These are phyloP conservation scores for Drosophila maculinotata DNA, from an alignment of 2,888 invertebrate genomes.

Conservation along the genomic window DNA sequence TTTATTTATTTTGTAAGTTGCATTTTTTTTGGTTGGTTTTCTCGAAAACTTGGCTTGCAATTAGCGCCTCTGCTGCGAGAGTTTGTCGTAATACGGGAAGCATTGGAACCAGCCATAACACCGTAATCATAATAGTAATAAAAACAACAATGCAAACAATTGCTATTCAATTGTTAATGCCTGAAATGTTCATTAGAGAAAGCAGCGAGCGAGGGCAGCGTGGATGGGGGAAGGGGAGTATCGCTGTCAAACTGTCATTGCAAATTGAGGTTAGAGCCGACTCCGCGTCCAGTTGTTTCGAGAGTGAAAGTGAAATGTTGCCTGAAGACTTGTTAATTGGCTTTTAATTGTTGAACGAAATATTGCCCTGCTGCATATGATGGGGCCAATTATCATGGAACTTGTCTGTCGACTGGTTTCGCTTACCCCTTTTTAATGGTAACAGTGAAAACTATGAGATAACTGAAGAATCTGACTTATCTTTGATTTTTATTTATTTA, in stretches of 20 bases:
- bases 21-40: constrained; percentile 4
- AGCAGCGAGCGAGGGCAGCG: constrained; percentile 11
- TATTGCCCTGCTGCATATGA: constrained; percentile 8
- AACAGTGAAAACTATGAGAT: not conserved
- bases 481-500: not conserved
- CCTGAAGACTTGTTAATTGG: constrained; percentile 69
- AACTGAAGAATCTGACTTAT: not conserved
- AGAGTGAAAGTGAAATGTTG: constrained; percentile 73
- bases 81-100: constrained; percentile 46
- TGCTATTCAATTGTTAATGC: constrained; percentile 43
- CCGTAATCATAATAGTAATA: constrained; percentile 16
- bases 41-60: constrained; percentile 28
- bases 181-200: constrained; percentile 37
- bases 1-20: not conserved
- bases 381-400: not conserved
- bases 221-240: not conserved
- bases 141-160: constrained; percentile 38
- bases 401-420: too few relatives aligned
- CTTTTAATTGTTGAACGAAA: constrained; percentile 64
- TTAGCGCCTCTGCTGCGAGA: constrained; percentile 34
- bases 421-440: not conserved
- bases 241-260: constrained; percentile 32
- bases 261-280: constrained; percentile 32
- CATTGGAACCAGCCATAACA: constrained; percentile 1
- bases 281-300: not conserved